Evolutionary conservation across 1,140 invertebrate genomes (phyloP), one percentile per base, ranked within the genome.

Genomic region (Drosophila guanche): DNA sequence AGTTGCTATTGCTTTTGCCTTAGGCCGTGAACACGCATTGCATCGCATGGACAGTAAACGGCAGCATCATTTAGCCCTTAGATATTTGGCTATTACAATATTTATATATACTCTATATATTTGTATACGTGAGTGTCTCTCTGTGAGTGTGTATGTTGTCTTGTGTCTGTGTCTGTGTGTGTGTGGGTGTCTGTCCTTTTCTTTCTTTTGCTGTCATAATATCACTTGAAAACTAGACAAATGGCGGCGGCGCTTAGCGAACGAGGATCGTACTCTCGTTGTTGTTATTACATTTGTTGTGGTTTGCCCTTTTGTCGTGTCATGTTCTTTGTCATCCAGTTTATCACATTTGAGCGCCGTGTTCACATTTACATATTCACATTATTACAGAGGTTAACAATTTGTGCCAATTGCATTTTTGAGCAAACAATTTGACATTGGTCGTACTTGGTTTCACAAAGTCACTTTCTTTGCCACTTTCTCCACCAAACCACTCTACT

Each of bases 221-320:
- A 88, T 88, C 83, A 88, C 83, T 83, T 88, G 71, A 74, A 86
- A 86, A 81, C 77, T 85, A 81, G 73, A 85, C 81, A 86, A 85
- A 86, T 77, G 81, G 61, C 68, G 79, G 79, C 79, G 79, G 79
- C 79, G 79, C 79, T 80, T 67, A 59, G 72, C 42, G 46, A 71
- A 77, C 66, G 65, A 76, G 27, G 56, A 62, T 63, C 37, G 52
- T 63, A 43, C 55, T 76, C 62, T 81, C 70, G 57, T 72, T 83
- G 76, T 62, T 85, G 53, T 71, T 83, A 6, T 6, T 37, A 67
- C 60, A 61, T 77, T 83, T 86, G 83, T 77, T 88, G 76, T 72
- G 16, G 16, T 20, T 20, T 77, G 25, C 33, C 33, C 4, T 66
- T 81, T 66, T 81, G 62, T 76, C 69, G 50, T 66, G 67, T 68